Conservation (phyloP, 1,140 invertebrate genomes). For the Chrysoperla carnea region DNA sequence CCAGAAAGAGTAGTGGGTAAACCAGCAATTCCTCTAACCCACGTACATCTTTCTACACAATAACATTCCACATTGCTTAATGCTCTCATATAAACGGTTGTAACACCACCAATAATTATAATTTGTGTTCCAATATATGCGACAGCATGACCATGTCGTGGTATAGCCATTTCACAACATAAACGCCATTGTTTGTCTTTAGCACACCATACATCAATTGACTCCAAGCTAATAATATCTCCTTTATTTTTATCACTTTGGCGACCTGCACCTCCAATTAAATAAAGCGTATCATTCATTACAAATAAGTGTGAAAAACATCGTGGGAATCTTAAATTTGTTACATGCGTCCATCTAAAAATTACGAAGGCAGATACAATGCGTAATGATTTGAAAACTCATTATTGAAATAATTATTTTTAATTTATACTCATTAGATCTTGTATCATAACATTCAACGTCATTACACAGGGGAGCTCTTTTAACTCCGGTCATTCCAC, state of each 20-base stretch:
- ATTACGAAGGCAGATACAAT: not conserved
- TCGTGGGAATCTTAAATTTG: conserved; percentile 21
- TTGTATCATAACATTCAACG: conserved; percentile 39
- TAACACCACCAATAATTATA: conserved; percentile 39
- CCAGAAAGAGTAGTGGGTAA: conserved; percentile 35
- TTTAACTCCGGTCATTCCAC: conserved; percentile 36
- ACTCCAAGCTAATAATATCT: conserved; percentile 31
- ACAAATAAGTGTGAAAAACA: conserved; percentile 34
- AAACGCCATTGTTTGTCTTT: conserved; percentile 28
- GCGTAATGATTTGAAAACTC: not conserved
- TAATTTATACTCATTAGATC: conserved; percentile 27
- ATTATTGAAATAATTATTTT: conserved; percentile 6
- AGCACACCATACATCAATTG: conserved; percentile 35
- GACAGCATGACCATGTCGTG: conserved; percentile 37
- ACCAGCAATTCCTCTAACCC: conserved; percentile 32
- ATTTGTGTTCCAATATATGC: conserved; percentile 37
- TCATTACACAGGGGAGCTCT: conserved; percentile 28
- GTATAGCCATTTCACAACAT: conserved; percentile 32
- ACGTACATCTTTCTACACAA: conserved; percentile 30
- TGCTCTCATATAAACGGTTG: conserved; percentile 36
- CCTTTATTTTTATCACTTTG: conserved; percentile 24
- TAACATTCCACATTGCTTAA: conserved; percentile 39
- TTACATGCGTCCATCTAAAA: conserved; percentile 34
- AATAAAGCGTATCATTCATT: conserved; percentile 33
- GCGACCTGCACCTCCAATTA: conserved; percentile 37